Base-by-base conservation (phyloP, 2,113 vertebrate species). In the Sorex fumeus region DNA sequence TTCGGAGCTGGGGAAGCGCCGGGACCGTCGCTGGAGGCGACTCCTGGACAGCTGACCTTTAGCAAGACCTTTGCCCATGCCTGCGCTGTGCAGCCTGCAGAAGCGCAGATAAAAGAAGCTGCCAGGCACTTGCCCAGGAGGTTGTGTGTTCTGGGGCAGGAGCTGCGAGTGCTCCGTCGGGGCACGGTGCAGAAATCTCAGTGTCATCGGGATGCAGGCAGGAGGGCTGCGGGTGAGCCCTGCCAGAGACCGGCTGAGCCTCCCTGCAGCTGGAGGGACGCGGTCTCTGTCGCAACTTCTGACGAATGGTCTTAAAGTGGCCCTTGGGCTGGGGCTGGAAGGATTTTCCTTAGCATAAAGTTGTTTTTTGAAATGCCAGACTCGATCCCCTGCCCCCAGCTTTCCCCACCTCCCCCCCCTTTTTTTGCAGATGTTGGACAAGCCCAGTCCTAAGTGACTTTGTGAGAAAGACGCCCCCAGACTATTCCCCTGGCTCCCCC, bases 281-380 rank as follows among this genome's bases (percentile, higher is more conserved):
- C n/a, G n/a, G n/a, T n/a, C n/a, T 53, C 85, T 50, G 80, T 6
- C n/a, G 96, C 79, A 43, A 15, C 88, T 88, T 91, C 91, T 67
- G 94, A 95, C 79, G n/a, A 89, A 23, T 57, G 34, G 0, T 85
- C 91, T 95, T 82, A 36, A 0, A 0, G 71, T 74, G 76, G 0
- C 0, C 25, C 62, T 85, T 72, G 87, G 77, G 78, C 91, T 69
- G n/a, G 6, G 45, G 45, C 85, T 95, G 81, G 87, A 94, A 91
- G 67, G 85, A 28, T 30, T 30, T 66, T 66, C 25, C 64, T 66
- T 66, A 66, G 12, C 57, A 5, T 23, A 6, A 60, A 60, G 57
- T 23, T 23, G 21, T 60, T 19, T 60, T 23, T 21, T 23, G 16
- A 19, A 60, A 60, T 60, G 57, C 57, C 57, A 60, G 57, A 21